phyloP scores from a whole-genome alignment of 1,140 invertebrate genomes.

The Triops cancriformis region DNA sequence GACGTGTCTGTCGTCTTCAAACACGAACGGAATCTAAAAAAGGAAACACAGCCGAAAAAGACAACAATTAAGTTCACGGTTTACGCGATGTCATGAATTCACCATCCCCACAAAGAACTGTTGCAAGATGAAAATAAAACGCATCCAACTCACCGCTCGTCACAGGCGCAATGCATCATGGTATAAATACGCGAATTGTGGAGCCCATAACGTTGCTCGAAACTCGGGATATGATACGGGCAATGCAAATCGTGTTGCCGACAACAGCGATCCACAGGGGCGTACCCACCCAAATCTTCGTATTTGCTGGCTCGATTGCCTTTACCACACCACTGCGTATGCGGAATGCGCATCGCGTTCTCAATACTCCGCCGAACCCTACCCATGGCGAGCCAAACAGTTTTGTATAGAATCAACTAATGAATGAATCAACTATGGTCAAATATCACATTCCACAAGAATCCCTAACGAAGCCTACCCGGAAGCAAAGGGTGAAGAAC shows the following conservation, averaged over 20 bases:
- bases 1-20: constrained; percentile 74
- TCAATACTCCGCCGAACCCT: constrained; percentile 47
- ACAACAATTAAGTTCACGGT: background rate
- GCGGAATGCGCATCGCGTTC: constrained; percentile 60
- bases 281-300: constrained; percentile 64
- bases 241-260: constrained; percentile 70
- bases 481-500: background rate
- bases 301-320: constrained; percentile 64
- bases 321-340: constrained; percentile 80
- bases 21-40: constrained; percentile 78
- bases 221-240: constrained; percentile 65
- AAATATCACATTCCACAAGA: background rate
- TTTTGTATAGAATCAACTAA: background rate
- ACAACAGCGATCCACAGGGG: constrained; percentile 70
- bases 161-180: constrained; percentile 77
- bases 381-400: background rate
- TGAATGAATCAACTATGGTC: background rate
- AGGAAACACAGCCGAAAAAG: background rate
- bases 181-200: constrained; percentile 78
- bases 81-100: background rate
- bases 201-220: constrained; percentile 64
- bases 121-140: constrained; percentile 15
- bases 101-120: background rate
- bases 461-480: background rate
- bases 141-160: constrained; percentile 58